Evolutionary conservation across 1,140 invertebrate species (phyloP).

Genomic region (Danaus plexippus): DNA sequence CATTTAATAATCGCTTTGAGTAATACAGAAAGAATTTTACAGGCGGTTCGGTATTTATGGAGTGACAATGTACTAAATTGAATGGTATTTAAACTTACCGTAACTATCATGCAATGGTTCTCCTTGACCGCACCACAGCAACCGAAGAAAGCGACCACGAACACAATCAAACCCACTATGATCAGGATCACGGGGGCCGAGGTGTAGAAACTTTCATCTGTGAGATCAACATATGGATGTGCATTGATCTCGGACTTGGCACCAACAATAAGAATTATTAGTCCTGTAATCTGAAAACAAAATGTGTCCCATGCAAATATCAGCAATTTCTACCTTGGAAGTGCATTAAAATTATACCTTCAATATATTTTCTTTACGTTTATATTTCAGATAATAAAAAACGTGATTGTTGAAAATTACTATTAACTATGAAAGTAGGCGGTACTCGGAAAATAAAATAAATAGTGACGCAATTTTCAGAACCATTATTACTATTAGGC

Average conservation of each 20-base stretch:
- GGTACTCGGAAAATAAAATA: background rate
- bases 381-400: too few species aligned
- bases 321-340: too few species aligned
- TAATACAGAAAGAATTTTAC: background rate
- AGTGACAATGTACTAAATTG: too few species aligned
- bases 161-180: slow-evolving; percentile 86
- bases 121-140: slow-evolving; percentile 91
- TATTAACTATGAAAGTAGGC: too few species aligned
- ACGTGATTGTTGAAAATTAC: too few species aligned
- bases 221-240: slow-evolving; percentile 72
- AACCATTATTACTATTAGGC: background rate
- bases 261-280: slow-evolving; percentile 82
- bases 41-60: too few species aligned
- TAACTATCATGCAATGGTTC: slow-evolving; percentile 89
- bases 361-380: too few species aligned
- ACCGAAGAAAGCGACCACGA: slow-evolving; percentile 89
- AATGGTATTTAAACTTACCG: slow-evolving; percentile 71
- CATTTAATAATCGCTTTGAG: too few species aligned
- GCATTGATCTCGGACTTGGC: slow-evolving; percentile 77
- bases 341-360: too few species aligned
- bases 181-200: slow-evolving; percentile 85
- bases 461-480: slow-evolving; percentile 3
- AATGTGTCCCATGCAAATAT: slow-evolving; percentile 7
- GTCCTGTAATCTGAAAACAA: slow-evolving; percentile 79
- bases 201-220: slow-evolving; percentile 76